These are phyloP conservation scores for Periphyllus acericola DNA, from an alignment of 2,888 invertebrate species.

Conservation along the genomic window DNA sequence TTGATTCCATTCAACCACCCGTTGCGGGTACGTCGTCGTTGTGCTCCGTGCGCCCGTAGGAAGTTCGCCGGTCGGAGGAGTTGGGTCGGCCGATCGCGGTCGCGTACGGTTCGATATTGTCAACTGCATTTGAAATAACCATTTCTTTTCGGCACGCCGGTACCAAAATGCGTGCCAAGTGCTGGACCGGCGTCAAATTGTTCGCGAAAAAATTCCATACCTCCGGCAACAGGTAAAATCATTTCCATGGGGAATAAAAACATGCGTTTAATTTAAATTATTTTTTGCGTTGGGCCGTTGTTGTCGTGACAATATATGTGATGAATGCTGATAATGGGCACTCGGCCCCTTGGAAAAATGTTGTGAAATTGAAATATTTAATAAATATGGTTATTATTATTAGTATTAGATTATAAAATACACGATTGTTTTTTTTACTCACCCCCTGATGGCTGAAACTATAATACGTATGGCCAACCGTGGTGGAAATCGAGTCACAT, in stretches of 20 bases:
- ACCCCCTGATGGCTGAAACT: no score
- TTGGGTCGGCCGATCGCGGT: not conserved
- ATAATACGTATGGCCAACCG: no score
- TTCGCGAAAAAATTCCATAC: conserved; percentile 39
- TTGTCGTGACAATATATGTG: no score
- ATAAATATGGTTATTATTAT: no score
- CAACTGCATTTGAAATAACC: no score
- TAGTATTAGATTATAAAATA: no score
- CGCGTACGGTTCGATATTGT: not conserved
- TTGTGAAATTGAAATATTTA: no score
- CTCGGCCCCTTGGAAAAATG: no score
- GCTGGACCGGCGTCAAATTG: conserved; percentile 22
- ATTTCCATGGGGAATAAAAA: not conserved
- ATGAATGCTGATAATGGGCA: no score
- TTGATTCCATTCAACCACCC: not conserved
- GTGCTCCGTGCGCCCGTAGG: not conserved
- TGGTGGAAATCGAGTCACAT: no score
- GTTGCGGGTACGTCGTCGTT: not conserved
- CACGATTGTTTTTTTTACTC: no score
- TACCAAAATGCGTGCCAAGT: conserved; percentile 30
- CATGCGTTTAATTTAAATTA: not conserved
- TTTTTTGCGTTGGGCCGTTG: not conserved
- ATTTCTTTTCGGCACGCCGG: no score
- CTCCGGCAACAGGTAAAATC: conserved; percentile 46
- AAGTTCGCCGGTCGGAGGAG: not conserved